These are phyloP conservation scores for Calcarius lapponicus DNA, from an alignment of 2,797 vertebrate species.

Conservation along the genomic window DNA sequence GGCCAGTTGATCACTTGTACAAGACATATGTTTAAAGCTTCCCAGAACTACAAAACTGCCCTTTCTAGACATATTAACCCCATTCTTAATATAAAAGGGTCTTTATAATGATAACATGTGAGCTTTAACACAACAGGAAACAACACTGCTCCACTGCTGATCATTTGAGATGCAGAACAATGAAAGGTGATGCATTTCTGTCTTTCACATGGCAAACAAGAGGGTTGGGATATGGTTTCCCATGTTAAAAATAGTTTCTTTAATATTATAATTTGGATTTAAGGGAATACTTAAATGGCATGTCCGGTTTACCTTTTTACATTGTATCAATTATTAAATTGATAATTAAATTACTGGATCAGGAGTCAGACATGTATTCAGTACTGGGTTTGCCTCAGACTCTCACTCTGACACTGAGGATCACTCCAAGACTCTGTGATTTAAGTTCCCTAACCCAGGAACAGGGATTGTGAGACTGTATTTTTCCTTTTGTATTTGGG, in stretches of 20 bases:
- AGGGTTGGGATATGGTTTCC: not conserved
- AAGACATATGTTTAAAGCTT: not conserved
- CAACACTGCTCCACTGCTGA: not conserved
- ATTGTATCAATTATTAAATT: not conserved
- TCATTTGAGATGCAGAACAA: not conserved
- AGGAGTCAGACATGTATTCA: not conserved
- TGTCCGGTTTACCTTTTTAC: not conserved
- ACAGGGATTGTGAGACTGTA: not conserved
- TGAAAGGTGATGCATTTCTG: not conserved
- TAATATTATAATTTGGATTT: not conserved
- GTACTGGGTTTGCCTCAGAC: not conserved
- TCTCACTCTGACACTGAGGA: too few relatives aligned
- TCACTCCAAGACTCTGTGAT: too few relatives aligned
- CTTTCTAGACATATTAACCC: not conserved
- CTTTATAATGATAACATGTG: not conserved
- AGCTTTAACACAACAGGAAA: not conserved
- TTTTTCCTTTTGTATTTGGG: not conserved
- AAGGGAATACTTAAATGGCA: not conserved
- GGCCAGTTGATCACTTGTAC: not conserved
- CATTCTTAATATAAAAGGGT: not conserved
- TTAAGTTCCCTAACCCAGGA: not conserved
- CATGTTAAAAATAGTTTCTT: not conserved
- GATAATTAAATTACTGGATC: not conserved
- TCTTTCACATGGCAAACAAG: not conserved
- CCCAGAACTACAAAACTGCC: not conserved